Conservation (phyloP, 2,113 vertebrate species). For the Scortum barcoo region DNA sequence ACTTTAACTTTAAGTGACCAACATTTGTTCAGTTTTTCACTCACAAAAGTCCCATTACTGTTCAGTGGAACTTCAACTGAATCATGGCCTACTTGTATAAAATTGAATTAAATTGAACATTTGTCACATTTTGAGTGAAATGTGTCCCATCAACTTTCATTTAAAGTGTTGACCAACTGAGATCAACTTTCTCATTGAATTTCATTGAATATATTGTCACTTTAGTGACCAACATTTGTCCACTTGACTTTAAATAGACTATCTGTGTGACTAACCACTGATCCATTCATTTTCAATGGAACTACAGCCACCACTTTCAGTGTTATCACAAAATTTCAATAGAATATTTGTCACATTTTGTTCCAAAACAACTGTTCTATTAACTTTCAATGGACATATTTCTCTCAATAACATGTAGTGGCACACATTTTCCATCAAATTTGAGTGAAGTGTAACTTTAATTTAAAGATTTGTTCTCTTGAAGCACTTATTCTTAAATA, state of each 20-base stretch:
- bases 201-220: background rate
- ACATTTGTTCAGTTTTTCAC: background rate
- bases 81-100: too few relatives aligned
- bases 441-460: background rate
- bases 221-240: background rate
- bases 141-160: background rate
- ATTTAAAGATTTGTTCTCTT: background rate
- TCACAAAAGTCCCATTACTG: background rate
- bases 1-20: background rate
- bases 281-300: background rate
- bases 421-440: background rate
- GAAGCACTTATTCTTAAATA: background rate
- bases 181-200: background rate
- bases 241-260: background rate
- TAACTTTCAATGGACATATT: conserved; percentile 3
- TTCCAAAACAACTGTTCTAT: background rate
- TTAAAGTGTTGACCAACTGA: background rate
- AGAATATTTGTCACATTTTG: background rate
- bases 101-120: background rate
- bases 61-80: background rate
- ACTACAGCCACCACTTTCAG: background rate
- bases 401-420: background rate
- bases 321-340: background rate
- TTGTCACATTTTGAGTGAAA: conserved; percentile 10
- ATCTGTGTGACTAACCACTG: background rate